Evolutionary conservation across 2,113 vertebrate genomes (phyloP).

Genomic region (Gracilinanus agilis): DNA sequence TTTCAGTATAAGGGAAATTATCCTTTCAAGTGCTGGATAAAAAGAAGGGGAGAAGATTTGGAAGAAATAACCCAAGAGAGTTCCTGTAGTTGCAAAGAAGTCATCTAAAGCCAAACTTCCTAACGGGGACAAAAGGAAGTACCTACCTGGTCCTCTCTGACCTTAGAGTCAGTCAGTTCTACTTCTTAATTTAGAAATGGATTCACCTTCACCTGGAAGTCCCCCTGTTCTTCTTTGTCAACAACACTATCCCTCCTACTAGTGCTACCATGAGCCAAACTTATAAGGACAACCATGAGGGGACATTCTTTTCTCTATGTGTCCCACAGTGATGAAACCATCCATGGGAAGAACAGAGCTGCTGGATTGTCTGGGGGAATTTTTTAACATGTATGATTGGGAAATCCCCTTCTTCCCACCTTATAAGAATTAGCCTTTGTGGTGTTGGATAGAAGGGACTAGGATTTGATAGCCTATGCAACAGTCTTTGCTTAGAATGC

Average conservation of each 20-base stretch:
- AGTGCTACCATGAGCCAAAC: slow-evolving; percentile 96
- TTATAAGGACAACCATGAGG: slow-evolving; percentile 81
- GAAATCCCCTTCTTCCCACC: slow-evolving; percentile 18
- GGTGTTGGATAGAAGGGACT: neutral
- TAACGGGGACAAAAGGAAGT: too few relatives aligned
- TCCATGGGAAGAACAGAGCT: slow-evolving; percentile 68
- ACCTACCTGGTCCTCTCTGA: too few relatives aligned
- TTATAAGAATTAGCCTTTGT: neutral
- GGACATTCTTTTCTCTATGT: too few relatives aligned
- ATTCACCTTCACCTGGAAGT: slow-evolving; percentile 97
- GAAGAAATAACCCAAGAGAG: too few relatives aligned
- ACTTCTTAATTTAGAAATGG: slow-evolving; percentile 97
- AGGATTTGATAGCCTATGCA: too few relatives aligned
- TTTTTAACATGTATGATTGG: slow-evolving; percentile 25
- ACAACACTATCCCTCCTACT: slow-evolving; percentile 97
- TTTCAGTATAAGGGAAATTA: too few relatives aligned
- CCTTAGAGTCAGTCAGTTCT: slow-evolving; percentile 94
- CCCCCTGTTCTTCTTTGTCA: slow-evolving; percentile 98
- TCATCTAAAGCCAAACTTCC: too few relatives aligned
- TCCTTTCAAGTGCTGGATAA: too few relatives aligned
- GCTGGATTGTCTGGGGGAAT: slow-evolving; percentile 6
- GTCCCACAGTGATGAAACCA: too few relatives aligned
- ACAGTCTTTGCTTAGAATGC: too few relatives aligned
- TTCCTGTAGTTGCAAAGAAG: too few relatives aligned
- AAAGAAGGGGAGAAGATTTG: too few relatives aligned